Conservation (phyloP, 1,140 invertebrate genomes). For the Frieseomelitta varia region DNA sequence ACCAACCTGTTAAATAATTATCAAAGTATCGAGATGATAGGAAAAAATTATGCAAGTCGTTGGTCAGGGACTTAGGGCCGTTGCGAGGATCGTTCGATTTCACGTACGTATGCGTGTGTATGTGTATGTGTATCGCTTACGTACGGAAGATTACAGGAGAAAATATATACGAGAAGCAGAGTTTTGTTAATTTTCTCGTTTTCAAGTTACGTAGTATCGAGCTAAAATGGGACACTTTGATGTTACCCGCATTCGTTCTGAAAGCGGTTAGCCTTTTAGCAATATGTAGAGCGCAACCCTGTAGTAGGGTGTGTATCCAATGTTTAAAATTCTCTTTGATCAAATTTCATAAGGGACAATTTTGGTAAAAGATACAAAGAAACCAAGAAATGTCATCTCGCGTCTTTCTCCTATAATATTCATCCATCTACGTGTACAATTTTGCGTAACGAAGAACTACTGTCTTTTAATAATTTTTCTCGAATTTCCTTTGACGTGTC, state of each 20-base stretch:
- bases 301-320: too few relatives aligned
- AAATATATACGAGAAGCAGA: not conserved
- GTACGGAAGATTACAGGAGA: not conserved
- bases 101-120: not conserved
- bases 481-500: not conserved
- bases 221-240: too few relatives aligned
- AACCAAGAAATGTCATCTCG: not conserved
- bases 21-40: constrained; percentile 50
- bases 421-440: not conserved
- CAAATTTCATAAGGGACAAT: too few relatives aligned
- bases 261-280: too few relatives aligned
- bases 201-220: too few relatives aligned
- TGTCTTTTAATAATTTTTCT: not conserved
- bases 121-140: not conserved
- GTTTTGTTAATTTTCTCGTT: too few relatives aligned
- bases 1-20: constrained; percentile 64
- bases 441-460: not conserved
- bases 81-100: constrained; percentile 20
- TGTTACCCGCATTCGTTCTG: too few relatives aligned
- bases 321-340: too few relatives aligned
- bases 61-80: not conserved
- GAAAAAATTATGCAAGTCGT: constrained; percentile 65
- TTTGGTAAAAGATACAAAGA: not conserved
- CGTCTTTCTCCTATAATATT: not conserved
- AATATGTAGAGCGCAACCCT: too few relatives aligned